Evolutionary conservation across 2,113 vertebrate species (phyloP).

Genomic region (Psettodes erumei): DNA sequence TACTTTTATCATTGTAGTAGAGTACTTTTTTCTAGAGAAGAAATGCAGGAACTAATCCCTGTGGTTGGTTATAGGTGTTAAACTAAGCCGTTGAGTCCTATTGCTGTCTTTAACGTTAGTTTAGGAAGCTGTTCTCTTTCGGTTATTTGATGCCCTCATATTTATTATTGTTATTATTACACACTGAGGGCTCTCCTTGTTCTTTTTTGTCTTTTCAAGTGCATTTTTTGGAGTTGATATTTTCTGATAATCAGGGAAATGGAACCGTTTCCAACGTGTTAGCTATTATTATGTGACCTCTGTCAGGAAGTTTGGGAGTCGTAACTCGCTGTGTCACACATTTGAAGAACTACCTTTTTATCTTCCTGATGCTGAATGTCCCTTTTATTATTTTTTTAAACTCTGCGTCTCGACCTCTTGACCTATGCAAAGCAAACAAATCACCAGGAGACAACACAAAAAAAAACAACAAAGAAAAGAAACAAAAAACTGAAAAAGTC

Average conservation of each 20-base stretch:
- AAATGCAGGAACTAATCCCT: slow-evolving; percentile 84
- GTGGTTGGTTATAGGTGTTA: slow-evolving; percentile 78
- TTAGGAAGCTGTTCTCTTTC: slow-evolving; percentile 73
- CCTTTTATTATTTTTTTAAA: slow-evolving; percentile 70
- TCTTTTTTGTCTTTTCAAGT: slow-evolving; percentile 78
- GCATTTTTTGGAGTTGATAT: slow-evolving; percentile 76
- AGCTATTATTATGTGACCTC: slow-evolving; percentile 80
- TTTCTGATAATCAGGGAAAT: slow-evolving; percentile 94
- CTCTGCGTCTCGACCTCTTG: slow-evolving; percentile 74
- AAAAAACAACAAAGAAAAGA: slow-evolving; percentile 44
- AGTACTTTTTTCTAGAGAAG: slow-evolving; percentile 82
- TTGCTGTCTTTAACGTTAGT: slow-evolving; percentile 83
- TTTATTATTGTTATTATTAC: slow-evolving; percentile 78
- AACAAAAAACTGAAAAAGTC: slow-evolving; percentile 71
- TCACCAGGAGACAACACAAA: slow-evolving; percentile 71
- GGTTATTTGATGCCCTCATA: slow-evolving; percentile 78
- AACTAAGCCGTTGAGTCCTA: slow-evolving; percentile 81
- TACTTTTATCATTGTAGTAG: slow-evolving; percentile 83
- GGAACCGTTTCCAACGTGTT: slow-evolving; percentile 89
- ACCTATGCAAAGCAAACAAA: slow-evolving; percentile 84
- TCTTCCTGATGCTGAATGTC: slow-evolving; percentile 92
- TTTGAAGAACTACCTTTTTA: slow-evolving; percentile 81
- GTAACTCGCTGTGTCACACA: slow-evolving; percentile 84
- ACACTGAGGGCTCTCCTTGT: slow-evolving; percentile 77
- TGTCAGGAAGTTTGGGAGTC: slow-evolving; percentile 82